Conservation (phyloP, 2,113 vertebrate genomes). For the Meles meles region DNA sequence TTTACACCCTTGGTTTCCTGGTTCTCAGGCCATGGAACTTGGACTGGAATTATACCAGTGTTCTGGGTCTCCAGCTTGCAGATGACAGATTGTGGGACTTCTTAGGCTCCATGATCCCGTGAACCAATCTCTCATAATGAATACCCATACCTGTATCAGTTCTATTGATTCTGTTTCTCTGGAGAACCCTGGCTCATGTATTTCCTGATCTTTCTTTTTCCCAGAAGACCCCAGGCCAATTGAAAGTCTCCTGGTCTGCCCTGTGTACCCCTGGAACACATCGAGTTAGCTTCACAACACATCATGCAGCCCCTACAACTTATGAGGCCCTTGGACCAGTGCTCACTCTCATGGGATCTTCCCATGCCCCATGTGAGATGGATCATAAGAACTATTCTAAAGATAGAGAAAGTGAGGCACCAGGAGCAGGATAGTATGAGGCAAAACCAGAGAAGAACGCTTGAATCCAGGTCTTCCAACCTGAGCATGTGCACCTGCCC, state of each 20-base stretch:
- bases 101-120: background rate
- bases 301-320: background rate
- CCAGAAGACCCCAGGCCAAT: background rate
- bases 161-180: background rate
- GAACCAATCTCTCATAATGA: background rate
- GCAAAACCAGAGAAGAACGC: background rate
- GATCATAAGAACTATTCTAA: background rate
- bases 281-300: background rate
- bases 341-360: background rate
- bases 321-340: background rate
- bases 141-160: background rate
- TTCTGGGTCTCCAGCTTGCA: background rate
- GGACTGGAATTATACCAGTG: background rate
- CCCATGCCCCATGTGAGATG: rapidly evolving
- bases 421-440: background rate
- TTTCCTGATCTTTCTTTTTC: background rate
- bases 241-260: background rate
- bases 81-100: background rate
- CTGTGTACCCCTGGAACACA: background rate
- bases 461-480: background rate
- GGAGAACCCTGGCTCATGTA: background rate
- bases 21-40: background rate
- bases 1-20: background rate
- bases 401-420: background rate
- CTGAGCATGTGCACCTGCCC: background rate